Evolutionary conservation across 1,140 invertebrate species (phyloP), one percentile per base, ranked within the genome.

Genomic region (Drosophila setifemur): DNA sequence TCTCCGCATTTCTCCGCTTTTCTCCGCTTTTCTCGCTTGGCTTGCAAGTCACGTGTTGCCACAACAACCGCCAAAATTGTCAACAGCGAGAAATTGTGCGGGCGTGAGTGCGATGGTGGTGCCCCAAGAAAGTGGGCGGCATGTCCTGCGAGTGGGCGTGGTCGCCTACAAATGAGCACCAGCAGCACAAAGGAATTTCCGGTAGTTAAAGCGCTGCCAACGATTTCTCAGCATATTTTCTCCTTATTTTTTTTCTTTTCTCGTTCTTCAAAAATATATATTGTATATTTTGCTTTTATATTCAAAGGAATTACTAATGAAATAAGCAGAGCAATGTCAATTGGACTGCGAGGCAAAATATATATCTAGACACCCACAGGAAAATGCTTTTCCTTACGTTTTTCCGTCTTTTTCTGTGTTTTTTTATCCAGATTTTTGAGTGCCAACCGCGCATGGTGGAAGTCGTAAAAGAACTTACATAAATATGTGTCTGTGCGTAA

Each of bases 51-150:
- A 86, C 81, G 81, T 86, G 81, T 86, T 86, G 81, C 81, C 81
- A 86, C 81, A 86, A 86, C 81, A 86, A 86, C 81, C 81, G 81
- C 81, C 82, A 75, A 86, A 86, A 86, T 86, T 86, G 81, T 86
- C 81, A 86, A 86, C 81, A 86, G 82, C 81, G 81, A 86, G 81
- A 86, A 86, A 86, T 86, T 86, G 81, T 44, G 76, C 81, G 82
- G 81, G 67, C 75, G 81, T 86, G 81, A 85, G 81, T 69, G 68
- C 58, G 66, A 40, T 33, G 52, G 42, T 42, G 71, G 71, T 50
- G 68, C 57, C 44, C 16, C 7, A 7, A 37, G 8, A 23, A 44
- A 48, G 47, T 12, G 63, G 45, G 50, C 29, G 29, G 11, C 14
- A 14, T 31, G 29, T 9, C 23, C 26, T 31, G 16, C 25, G 12